Evolutionary conservation across 2,113 vertebrate genomes (phyloP), one percentile per base, ranked within the genome.

Genomic region (Lophura nycthemera): DNA sequence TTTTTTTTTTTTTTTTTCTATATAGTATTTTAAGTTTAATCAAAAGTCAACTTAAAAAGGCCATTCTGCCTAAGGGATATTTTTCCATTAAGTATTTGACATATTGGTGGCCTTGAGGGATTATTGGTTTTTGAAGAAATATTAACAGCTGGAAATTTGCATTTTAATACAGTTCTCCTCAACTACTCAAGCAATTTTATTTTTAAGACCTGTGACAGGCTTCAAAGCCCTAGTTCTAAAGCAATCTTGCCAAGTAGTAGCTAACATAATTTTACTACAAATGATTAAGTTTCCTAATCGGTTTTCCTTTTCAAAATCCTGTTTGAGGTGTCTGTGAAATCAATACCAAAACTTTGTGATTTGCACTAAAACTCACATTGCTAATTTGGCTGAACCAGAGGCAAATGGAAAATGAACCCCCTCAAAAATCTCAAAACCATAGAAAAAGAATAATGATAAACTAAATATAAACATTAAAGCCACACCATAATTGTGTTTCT

Each of bases 51-150:
- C 98, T 98, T 97, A 98, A 98, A 99, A 98, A 99, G 98, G 98
- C 98, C 96, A 97, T 97, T 97, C 94, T 98, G 98, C 99, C 98
- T 99, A 98, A 99, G 98, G 99, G 98, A 99, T 99, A 99, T 99
- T 99, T 99, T 99, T 99, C 98, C 98, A 99, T 99, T 99, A 99
- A 99, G 98, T 98, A 98, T 99, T 98, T 99, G 99, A 99, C 99
- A 99, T 99, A 99, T 98, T 98, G 99, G 98, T 99, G 98, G 99
- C 99, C 99, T 98, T 99, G 98, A 98, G 99, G 99, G 99, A 99
- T 99, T 99, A 99, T 99, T 99, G 99, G 98, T 98, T 99, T 99
- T 99, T 99, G 99, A 99, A 99, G 99, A 99, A 99, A 99, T 99
- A 99, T 99, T 99, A 99, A 98, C 98, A 99, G 98, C 98, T 99